Conservation (phyloP, 2,888 invertebrate genomes). For the Polymixis lichenea region DNA sequence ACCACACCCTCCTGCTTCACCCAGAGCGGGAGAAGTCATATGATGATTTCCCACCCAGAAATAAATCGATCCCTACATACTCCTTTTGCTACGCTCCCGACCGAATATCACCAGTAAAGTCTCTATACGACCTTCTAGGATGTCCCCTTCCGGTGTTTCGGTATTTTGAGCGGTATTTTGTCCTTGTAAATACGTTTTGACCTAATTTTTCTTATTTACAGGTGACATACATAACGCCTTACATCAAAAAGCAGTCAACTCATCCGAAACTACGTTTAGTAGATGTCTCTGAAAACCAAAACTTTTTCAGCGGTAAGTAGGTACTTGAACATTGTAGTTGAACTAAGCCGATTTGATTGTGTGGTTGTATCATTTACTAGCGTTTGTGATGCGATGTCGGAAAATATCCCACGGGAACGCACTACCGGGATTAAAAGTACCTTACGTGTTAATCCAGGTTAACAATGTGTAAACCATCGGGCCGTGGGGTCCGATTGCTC, state of each 20-base stretch:
- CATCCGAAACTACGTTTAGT: slow-evolving; percentile 70
- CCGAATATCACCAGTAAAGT: too few species aligned
- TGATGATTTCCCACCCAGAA: too few species aligned
- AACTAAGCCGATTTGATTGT: background rate
- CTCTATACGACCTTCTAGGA: background rate
- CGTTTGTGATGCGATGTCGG: too few species aligned
- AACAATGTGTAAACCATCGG: too few species aligned
- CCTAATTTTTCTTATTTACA: slow-evolving; percentile 48
- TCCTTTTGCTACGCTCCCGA: too few species aligned
- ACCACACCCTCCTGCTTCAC: too few species aligned
- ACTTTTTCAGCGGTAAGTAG: slow-evolving; percentile 68
- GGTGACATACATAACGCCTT: slow-evolving; percentile 76
- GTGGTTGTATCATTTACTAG: background rate
- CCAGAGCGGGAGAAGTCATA: too few species aligned
- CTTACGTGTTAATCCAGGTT: background rate
- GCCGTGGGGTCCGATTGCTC: too few species aligned
- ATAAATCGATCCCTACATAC: too few species aligned
- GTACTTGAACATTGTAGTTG: background rate
- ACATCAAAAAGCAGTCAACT: slow-evolving; percentile 52
- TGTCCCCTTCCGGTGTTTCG: background rate
- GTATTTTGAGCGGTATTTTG: too few species aligned
- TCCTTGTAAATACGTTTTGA: background rate
- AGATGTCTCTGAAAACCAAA: slow-evolving; percentile 62
- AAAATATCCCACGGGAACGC: background rate
- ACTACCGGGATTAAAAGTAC: background rate